Conservation (phyloP, 2,888 invertebrate genomes). For the Mystacides longicornis region DNA sequence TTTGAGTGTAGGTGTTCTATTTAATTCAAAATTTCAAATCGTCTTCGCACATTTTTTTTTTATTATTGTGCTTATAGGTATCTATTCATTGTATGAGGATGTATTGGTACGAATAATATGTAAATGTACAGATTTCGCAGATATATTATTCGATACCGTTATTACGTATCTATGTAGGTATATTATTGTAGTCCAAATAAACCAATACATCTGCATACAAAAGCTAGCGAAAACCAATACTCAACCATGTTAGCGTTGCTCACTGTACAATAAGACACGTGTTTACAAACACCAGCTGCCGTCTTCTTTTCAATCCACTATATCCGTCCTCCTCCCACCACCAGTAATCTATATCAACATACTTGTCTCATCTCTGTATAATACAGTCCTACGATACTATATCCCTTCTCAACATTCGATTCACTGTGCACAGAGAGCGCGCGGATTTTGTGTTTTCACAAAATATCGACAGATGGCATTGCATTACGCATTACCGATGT, state of each 20-base stretch:
- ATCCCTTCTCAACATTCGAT: neutral
- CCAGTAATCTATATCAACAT: no score
- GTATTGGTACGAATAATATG: no score
- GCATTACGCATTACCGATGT: neutral
- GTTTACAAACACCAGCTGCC: slow-evolving; percentile 25
- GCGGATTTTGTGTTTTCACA: neutral
- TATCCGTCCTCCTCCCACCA: neutral
- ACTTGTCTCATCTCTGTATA: neutral
- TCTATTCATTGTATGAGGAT: no score
- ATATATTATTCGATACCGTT: slow-evolving; percentile 16
- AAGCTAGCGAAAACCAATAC: slow-evolving; percentile 2
- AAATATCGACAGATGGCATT: neutral
- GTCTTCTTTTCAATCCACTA: neutral
- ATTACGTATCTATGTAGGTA: no score
- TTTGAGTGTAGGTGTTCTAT: no score
- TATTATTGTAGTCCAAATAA: neutral
- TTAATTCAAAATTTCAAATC: no score
- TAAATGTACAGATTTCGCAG: neutral
- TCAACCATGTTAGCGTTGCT: neutral
- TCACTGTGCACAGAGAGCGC: neutral
- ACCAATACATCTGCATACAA: slow-evolving; percentile 12
- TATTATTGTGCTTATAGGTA: no score
- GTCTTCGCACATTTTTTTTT: no score
- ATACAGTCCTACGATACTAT: slow-evolving; percentile 1
- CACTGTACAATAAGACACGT: slow-evolving; percentile 19